phyloP scores from a whole-genome alignment of 2,888 invertebrate species.

The Eustalomyia histrio region DNA sequence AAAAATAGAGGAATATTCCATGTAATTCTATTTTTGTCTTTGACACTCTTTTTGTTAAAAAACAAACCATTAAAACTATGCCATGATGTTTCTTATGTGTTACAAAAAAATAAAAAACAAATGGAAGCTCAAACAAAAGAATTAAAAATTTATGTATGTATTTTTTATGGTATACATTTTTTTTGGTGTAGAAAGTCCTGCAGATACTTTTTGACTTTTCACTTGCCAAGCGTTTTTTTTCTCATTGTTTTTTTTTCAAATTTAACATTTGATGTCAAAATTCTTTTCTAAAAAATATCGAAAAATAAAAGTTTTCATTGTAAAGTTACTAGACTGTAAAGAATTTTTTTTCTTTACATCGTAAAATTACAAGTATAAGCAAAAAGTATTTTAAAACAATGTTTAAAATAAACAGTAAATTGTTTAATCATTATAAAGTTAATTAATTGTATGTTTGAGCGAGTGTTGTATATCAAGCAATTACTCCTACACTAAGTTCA shows the following conservation, averaged over 20 bases:
- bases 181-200: constrained; percentile 16
- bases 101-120: not conserved
- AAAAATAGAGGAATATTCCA: constrained; percentile 24
- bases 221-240: not conserved
- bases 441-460: too few species aligned
- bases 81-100: constrained; percentile 38
- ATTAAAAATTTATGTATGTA: constrained; percentile 11
- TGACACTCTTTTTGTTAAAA: constrained; percentile 34
- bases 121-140: constrained; percentile 23
- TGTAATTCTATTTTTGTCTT: constrained; percentile 19
- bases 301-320: constrained; percentile 41
- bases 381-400: too few species aligned
- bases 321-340: constrained; percentile 44
- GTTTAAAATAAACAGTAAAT: too few species aligned
- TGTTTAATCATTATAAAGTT: too few species aligned
- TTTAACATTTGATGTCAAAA: constrained; percentile 38
- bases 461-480: too few species aligned
- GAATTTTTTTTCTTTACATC: constrained; percentile 15
- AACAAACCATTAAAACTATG: constrained; percentile 27
- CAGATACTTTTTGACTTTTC: constrained; percentile 33
- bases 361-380: constrained; percentile 1
- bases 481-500: too few species aligned
- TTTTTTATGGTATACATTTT: not conserved
- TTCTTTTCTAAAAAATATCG: constrained; percentile 16
- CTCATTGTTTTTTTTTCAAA: constrained; percentile 23